Conservation (phyloP, 2,888 invertebrate species). For the Hypercompe scribonia region DNA sequence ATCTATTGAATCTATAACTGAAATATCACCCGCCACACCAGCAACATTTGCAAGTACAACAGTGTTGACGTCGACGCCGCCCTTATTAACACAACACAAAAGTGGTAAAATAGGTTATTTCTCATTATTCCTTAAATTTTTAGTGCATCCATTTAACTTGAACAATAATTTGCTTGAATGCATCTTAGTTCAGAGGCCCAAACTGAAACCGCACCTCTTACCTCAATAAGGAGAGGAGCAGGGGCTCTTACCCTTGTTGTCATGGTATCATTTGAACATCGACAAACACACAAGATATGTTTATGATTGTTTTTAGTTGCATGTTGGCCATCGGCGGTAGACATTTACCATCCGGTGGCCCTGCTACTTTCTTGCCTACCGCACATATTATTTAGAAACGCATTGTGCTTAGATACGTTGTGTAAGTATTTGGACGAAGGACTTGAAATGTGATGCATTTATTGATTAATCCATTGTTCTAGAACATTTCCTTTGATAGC, state of each 20-base stretch:
- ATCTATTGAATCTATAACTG: not conserved
- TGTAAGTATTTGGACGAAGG: too few species aligned
- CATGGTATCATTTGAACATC: not conserved
- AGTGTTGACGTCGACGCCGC: not conserved
- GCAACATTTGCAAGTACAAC: not conserved
- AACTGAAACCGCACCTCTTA: too few species aligned
- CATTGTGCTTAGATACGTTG: too few species aligned
- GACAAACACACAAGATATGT: too few species aligned
- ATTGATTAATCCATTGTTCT: not conserved
- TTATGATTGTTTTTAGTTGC: too few species aligned
- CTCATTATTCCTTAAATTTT: not conserved
- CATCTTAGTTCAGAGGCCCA: not conserved
- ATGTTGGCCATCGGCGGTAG: too few species aligned
- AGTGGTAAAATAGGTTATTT: slow-evolving; percentile 4
- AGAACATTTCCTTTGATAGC: not conserved
- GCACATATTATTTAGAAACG: too few species aligned
- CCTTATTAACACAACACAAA: not conserved
- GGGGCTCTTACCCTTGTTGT: not conserved
- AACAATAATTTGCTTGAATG: not conserved
- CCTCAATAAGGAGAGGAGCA: too few species aligned
- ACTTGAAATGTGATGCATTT: too few species aligned
- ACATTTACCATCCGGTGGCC: too few species aligned
- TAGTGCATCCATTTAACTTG: too few species aligned
- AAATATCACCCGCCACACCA: not conserved
- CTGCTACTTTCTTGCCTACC: too few species aligned